Base-by-base conservation (phyloP, 2,113 vertebrate genomes). In the Diadophis punctatus region DNA sequence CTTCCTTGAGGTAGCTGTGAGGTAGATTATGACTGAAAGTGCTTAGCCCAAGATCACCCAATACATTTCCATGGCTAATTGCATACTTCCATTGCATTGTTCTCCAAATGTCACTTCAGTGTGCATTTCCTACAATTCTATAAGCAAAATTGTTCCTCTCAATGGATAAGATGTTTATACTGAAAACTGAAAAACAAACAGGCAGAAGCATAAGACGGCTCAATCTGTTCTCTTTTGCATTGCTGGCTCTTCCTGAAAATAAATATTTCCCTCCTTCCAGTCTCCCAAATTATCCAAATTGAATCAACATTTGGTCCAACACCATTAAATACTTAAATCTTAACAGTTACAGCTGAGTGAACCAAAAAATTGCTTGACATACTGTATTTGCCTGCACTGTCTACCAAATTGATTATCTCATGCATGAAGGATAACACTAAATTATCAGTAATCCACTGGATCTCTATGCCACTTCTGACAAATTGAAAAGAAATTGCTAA, bases 351-450 rank as follows among this genome's bases (percentile, higher is more conserved):
- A 96, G 95, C 90, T 94, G 94, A 94, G 25, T 96, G 96, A 96
- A 97, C 95, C 95, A 96, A 96, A 90, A 96, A 97, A 97, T 97
- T 97, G 93, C 91, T 95, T 95, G 95, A 94, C 90, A 93, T 95
- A 34, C 14, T 68, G 63, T 34, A 96, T 96, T 96, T 96, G 88
- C 87, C 95, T 95, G 93, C 63, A 55, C 6, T 91, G 90, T 8
- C 1, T 94, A 93, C 90, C 92, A 96, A 96, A 95, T 88, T 86
- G 51, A 92, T 94, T 96, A 90, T 95, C 93, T 94, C 90, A 53
- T 91, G 94, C n/a, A 93, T 90, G 23, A 92, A 93, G 63, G 39
- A 93, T 90, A 94, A 94, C 39, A 93, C 68, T 94, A 92, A 95
- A 94, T 96, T 94, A 95, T 92, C 91, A 92, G 27, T 94, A 95